Percentiles rank a stretch among this genome's conserved stretches.
Evolutionary conservation across 2,888 invertebrate species (phyloP).

Genomic region (Eupithecia insigniata): DNA sequence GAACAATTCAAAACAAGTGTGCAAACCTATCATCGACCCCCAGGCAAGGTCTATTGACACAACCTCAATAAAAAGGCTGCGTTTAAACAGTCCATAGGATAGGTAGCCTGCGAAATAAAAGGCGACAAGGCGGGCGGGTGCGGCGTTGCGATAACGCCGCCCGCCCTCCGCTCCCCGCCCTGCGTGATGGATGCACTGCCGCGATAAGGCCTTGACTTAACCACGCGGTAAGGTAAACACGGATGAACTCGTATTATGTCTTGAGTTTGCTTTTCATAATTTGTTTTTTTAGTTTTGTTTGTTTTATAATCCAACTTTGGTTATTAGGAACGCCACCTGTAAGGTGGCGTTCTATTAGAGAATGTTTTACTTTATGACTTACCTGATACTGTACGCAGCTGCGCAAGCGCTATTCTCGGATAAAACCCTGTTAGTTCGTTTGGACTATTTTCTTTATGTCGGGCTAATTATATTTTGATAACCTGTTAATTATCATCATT

Average conservation of each 20-base stretch:
- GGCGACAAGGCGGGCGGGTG: slow-evolving; percentile 59
- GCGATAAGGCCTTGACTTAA: slow-evolving; percentile 54
- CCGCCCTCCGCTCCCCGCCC: slow-evolving; percentile 45
- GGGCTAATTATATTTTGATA: neutral
- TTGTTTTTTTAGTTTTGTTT: slow-evolving; percentile 29
- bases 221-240: slow-evolving; percentile 47
- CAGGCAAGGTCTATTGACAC: slow-evolving; percentile 53
- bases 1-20: slow-evolving; percentile 12
- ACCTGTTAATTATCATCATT: neutral
- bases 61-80: slow-evolving; percentile 56
- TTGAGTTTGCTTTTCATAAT: slow-evolving; percentile 35
- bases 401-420: neutral
- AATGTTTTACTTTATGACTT: neutral
- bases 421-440: neutral
- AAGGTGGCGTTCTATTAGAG: neutral
- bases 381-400: neutral
- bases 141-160: slow-evolving; percentile 56
- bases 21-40: slow-evolving; percentile 26
- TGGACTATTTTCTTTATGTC: neutral
- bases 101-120: slow-evolving; percentile 61
- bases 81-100: slow-evolving; percentile 55
- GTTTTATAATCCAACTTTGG: slow-evolving; percentile 15
- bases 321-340: neutral
- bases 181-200: slow-evolving; percentile 54
- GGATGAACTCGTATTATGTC: slow-evolving; percentile 41